phyloP scores from a whole-genome alignment of 37 sponge, comb jelly and placozoan genomes.

The Oopsacas minuta region DNA sequence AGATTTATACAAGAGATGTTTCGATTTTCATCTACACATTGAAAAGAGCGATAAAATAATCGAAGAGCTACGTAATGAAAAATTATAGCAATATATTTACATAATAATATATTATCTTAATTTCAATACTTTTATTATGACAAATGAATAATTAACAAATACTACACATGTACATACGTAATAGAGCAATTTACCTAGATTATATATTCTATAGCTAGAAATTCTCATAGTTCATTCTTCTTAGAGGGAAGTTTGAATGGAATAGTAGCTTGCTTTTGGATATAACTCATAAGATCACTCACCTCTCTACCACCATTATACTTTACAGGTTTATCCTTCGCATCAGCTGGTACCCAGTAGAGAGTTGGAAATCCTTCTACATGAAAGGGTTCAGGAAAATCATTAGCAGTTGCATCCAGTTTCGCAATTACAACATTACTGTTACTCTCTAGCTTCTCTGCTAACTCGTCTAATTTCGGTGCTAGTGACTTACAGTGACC shows the following conservation, averaged over 20 bases:
- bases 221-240: too few relatives aligned
- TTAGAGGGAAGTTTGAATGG: neutral
- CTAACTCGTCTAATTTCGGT: slow-evolving; percentile 45
- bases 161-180: too few relatives aligned
- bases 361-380: slow-evolving; percentile 49
- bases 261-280: slow-evolving; percentile 18
- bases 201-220: too few relatives aligned
- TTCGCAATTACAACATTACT: slow-evolving; percentile 52
- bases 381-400: slow-evolving; percentile 23
- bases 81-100: too few relatives aligned
- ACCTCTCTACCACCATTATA: slow-evolving; percentile 52
- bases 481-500: slow-evolving; percentile 60
- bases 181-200: too few relatives aligned
- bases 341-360: slow-evolving; percentile 43
- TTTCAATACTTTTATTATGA: too few relatives aligned
- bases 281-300: slow-evolving; percentile 21
- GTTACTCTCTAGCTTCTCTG: slow-evolving; percentile 34
- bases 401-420: slow-evolving; percentile 52
- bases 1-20: slow-evolving; percentile 13
- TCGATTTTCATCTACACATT: slow-evolving; percentile 3
- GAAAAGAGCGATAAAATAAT: neutral
- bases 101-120: too few relatives aligned
- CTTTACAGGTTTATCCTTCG: slow-evolving; percentile 26
- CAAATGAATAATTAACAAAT: too few relatives aligned
- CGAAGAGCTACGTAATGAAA: neutral